These are phyloP conservation scores for Panzeria rudis DNA, from an alignment of 2,888 invertebrate species.

Conservation along the genomic window DNA sequence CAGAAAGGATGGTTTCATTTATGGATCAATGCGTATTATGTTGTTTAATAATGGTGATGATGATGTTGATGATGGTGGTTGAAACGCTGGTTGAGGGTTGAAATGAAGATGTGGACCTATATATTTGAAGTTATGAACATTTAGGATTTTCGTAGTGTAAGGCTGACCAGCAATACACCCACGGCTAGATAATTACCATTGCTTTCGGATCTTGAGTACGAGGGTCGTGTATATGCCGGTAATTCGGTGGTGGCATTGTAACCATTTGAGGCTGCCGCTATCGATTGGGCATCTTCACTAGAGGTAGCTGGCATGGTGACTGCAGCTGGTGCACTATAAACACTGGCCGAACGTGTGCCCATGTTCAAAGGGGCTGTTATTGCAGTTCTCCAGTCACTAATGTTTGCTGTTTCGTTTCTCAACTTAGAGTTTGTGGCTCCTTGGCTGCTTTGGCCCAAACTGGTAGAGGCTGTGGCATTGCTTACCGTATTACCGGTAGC, in stretches of 20 bases:
- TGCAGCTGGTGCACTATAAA: conserved; percentile 81
- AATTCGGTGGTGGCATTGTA: conserved; percentile 79
- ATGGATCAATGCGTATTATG: conserved; percentile 66
- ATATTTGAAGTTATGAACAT: conserved; percentile 67
- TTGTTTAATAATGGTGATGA: conserved; percentile 55
- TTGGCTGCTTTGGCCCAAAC: conserved; percentile 73
- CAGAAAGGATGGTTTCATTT: conserved; percentile 49
- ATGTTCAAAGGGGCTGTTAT: conserved; percentile 63
- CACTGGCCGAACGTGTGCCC: conserved; percentile 80
- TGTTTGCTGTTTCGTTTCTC: conserved; percentile 62
- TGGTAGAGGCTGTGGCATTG: conserved; percentile 69
- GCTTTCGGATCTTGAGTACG: conserved; percentile 82
- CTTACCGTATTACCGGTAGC: conserved; percentile 76
- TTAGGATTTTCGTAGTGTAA: conserved; percentile 78
- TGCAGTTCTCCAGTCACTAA: conserved; percentile 76
- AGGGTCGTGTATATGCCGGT: conserved; percentile 80
- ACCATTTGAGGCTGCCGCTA: conserved; percentile 77
- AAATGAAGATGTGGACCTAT: conserved; percentile 71
- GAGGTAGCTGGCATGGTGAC: conserved; percentile 79
- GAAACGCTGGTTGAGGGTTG: conserved; percentile 70
- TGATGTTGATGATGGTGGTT: conserved; percentile 46
- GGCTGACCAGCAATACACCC: conserved; percentile 81
- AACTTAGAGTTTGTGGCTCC: conserved; percentile 75
- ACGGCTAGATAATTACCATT: conserved; percentile 82
- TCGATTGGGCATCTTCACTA: conserved; percentile 77